Base-by-base conservation (phyloP, 2,797 vertebrate species). In the Triplophysa bombifrons region DNA sequence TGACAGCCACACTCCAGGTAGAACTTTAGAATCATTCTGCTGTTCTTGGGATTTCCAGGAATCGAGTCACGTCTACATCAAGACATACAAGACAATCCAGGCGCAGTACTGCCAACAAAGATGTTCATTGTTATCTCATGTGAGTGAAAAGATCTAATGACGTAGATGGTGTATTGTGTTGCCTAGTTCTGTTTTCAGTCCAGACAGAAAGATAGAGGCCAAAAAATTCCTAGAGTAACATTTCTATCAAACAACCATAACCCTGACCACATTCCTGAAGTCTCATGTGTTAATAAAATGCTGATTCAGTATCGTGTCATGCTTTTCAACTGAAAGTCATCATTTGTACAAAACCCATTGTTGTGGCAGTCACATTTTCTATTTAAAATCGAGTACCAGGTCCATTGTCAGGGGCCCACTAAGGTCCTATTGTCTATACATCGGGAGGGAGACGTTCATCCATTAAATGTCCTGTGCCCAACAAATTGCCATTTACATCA, bases 1-100 rank as follows among this genome's bases (percentile, higher is more conserved):
- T 76, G 65, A 76, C 65, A 69, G 38, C 22, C 27, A 65, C 58
- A 60, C 68, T 76, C 74, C 65, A 68, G 65, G 64, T 27, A 68
- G 64, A 60, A 30, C 65, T 46, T 67, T 13, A 66, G 38, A 13
- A 61, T 50, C n/a, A 44, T 53, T 58, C 12, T 50, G 38, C 41
- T 76, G 12, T 60, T 69, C 22, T 48, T 9, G 34, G 20, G 20
- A 76, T 53, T 55, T 76, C 53, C 46, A 51, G 55, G 17, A 34
- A 14, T 38, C 2, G 41, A 76, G 8, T 66, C 61, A 14, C 10
- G 27, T 50, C 25, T 30, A 74, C 12, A 74, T 51, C 60, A 20
- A 20, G 25, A 64, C 27, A 41, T 41, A 41, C 46, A 44, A 66
- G 41, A 27, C 34, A 66, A 41, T 30, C 38, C 20, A 14, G 53